Conservation (phyloP, 2,888 invertebrate genomes). For the Dascillus cervinus region DNA sequence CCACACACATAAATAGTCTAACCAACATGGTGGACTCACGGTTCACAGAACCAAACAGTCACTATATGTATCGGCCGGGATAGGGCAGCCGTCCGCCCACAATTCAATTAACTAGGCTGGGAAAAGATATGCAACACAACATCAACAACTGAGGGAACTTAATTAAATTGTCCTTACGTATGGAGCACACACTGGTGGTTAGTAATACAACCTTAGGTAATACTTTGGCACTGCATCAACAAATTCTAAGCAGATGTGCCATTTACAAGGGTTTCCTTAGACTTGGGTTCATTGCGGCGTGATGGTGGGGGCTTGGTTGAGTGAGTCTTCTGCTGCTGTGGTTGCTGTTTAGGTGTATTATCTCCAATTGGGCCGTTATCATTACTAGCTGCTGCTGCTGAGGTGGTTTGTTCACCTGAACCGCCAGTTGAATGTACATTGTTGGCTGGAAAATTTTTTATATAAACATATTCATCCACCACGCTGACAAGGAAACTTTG, state of each 20-base stretch:
- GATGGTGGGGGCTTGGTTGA: conserved; percentile 34
- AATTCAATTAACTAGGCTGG: conserved; percentile 27
- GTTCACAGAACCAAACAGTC: conserved; percentile 41
- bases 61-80: conserved; percentile 37
- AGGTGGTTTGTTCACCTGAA: conserved; percentile 13
- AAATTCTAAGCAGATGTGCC: conserved; percentile 50
- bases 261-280: conserved; percentile 59
- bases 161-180: conserved; percentile 19
- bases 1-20: conserved; percentile 32
- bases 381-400: conserved; percentile 7
- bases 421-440: conserved; percentile 16
- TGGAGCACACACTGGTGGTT: conserved; percentile 24
- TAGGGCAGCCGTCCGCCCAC: conserved; percentile 38
- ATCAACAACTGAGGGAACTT: conserved; percentile 19
- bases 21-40: conserved; percentile 27
- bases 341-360: conserved; percentile 8
- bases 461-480: too few relatives aligned
- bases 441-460: conserved; percentile 16
- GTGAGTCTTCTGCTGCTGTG: conserved; percentile 21
- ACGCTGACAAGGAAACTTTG: too few relatives aligned
- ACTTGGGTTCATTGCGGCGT: conserved; percentile 36
- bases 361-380: neutral
- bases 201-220: conserved; percentile 21
- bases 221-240: conserved; percentile 18
- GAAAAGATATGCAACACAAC: conserved; percentile 29